Percentiles rank a stretch among this genome's conserved stretches.
Conservation (phyloP, 1,140 invertebrate genomes). For the Drosophila yakuba region DNA sequence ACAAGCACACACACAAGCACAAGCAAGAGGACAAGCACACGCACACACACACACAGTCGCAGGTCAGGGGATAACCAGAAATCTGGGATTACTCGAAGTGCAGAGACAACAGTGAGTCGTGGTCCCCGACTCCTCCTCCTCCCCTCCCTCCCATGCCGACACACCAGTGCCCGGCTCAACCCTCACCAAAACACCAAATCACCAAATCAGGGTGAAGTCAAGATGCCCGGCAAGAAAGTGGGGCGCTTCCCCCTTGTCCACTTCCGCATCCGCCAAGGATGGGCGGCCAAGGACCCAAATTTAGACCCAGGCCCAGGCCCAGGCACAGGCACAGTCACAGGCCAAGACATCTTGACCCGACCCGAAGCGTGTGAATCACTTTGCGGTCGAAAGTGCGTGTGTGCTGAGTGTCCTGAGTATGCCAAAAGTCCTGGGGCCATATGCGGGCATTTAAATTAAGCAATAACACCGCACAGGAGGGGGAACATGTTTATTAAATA, state of each 20-base stretch:
- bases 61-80: constrained; percentile 28
- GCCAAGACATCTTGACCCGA: constrained; percentile 34
- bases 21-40: constrained; percentile 5
- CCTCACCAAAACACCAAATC: constrained; percentile 3
- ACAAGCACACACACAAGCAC: constrained; percentile 15
- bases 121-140: background rate
- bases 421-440: constrained; percentile 8
- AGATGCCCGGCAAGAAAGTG: constrained; percentile 2
- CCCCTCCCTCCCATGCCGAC: too few relatives aligned
- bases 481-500: constrained; percentile 51
- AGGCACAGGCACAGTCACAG: background rate
- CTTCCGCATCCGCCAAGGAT: constrained; percentile 3
- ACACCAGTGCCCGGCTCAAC: background rate
- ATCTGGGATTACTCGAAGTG: constrained; percentile 34
- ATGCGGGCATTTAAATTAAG: constrained; percentile 60
- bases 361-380: constrained; percentile 50
- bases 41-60: constrained; percentile 13
- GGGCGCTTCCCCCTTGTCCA: background rate
- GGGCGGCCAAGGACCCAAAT: constrained; percentile 2
- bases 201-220: constrained; percentile 10
- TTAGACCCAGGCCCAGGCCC: background rate
- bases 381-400: constrained; percentile 38
- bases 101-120: constrained; percentile 13
- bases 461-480: constrained; percentile 20
- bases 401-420: constrained; percentile 11